phyloP scores from a whole-genome alignment of 1,140 invertebrate species.

The Megalonaias nervosa region DNA sequence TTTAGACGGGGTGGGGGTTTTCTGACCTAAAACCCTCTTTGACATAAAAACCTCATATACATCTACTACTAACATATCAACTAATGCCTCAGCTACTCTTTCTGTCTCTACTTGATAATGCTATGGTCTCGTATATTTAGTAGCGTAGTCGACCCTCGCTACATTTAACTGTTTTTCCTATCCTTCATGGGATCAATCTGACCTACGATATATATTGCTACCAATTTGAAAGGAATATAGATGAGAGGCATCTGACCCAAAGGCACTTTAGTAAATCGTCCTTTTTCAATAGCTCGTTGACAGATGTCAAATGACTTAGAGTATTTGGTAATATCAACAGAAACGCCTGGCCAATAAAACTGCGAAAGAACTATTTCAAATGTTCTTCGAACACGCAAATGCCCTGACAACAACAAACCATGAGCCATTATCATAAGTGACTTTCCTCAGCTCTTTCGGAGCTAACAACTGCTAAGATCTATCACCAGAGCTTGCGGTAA shows the following conservation, averaged over 20 bases:
- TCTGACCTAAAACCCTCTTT: too few species aligned
- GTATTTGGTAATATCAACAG: slow-evolving; percentile 7
- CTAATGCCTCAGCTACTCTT: slow-evolving; percentile 32
- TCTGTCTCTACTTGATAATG: slow-evolving; percentile 12
- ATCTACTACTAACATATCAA: too few species aligned
- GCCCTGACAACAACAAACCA: too few species aligned
- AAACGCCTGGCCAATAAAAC: slow-evolving; percentile 39
- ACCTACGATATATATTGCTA: slow-evolving; percentile 43
- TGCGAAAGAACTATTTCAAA: too few species aligned
- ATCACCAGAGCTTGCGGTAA: background rate
- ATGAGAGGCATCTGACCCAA: slow-evolving; percentile 45
- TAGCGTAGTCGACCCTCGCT: slow-evolving; percentile 14
- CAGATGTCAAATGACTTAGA: slow-evolving; percentile 41
- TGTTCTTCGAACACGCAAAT: too few species aligned
- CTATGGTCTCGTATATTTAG: slow-evolving; percentile 15
- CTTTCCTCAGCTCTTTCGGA: background rate
- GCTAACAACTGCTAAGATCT: background rate
- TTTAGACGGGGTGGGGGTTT: too few species aligned
- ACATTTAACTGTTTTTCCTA: slow-evolving; percentile 32
- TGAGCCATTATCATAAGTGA: too few species aligned
- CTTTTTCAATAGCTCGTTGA: slow-evolving; percentile 38
- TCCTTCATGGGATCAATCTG: slow-evolving; percentile 35
- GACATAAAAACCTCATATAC: too few species aligned
- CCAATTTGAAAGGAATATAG: slow-evolving; percentile 36
- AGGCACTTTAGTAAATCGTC: slow-evolving; percentile 32